A percentile compares a stretch with the other conserved stretches of the same genome.
Evolutionary conservation across 2,888 invertebrate species (phyloP).

Genomic region (Cyaniris semiargus): DNA sequence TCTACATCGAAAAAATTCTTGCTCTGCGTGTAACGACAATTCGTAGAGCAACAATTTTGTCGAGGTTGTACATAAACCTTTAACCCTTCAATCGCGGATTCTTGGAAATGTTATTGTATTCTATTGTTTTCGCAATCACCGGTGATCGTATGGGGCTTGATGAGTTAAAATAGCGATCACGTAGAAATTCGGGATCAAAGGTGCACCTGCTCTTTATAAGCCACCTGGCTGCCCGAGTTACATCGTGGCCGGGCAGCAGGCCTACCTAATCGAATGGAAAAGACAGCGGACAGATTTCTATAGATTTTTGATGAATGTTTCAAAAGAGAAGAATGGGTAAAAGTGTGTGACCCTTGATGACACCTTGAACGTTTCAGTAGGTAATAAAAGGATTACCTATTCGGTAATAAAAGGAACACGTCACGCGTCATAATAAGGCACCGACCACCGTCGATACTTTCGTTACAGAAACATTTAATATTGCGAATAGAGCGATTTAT

Average conservation of each 20-base stretch:
- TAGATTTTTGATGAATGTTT: neutral
- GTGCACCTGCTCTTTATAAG: slow-evolving; percentile 15
- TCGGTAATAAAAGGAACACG: neutral
- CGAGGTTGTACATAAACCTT: neutral
- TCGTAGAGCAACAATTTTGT: too few relatives aligned
- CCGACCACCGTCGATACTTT: neutral
- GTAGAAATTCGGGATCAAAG: slow-evolving; percentile 2
- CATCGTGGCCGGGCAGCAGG: neutral
- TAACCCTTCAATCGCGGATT: too few relatives aligned
- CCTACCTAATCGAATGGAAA: neutral
- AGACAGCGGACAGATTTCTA: neutral
- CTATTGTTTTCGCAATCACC: too few relatives aligned
- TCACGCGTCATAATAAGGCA: neutral
- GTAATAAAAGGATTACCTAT: neutral
- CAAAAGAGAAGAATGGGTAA: neutral
- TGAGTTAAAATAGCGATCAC: neutral
- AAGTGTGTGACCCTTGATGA: neutral
- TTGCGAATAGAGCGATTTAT: slow-evolving; percentile 59
- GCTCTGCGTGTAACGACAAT: too few relatives aligned
- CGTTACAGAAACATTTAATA: slow-evolving; percentile 38
- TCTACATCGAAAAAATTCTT: too few relatives aligned
- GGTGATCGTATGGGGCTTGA: too few relatives aligned
- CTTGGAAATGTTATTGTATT: too few relatives aligned
- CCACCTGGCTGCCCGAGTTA: slow-evolving; percentile 8
- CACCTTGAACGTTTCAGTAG: neutral